Evolutionary conservation across 2,113 vertebrate genomes (phyloP), one percentile per base, ranked within the genome.

Genomic region (Muscicapa adusta): DNA sequence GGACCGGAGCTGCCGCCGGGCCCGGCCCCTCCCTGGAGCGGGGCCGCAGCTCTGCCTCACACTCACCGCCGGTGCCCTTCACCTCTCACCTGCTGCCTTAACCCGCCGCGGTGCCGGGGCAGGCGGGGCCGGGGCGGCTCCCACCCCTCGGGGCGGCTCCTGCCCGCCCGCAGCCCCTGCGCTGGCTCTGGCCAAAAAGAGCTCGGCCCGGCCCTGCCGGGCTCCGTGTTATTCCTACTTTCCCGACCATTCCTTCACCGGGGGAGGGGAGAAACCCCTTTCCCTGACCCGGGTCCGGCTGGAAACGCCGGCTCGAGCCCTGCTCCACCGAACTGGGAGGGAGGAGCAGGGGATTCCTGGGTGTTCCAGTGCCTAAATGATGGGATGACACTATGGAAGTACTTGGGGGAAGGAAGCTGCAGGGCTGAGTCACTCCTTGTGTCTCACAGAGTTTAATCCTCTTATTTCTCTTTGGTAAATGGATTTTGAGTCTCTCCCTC

Each of bases 11-110:
- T 45, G 43, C 54, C 2, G 11, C 62, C 53, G 20, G 72, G 72
- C 80, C n/a, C 48, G 3, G 50, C 48, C 84, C 84, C 34, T 15
- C 3, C 43, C 43, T 2, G 57, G 18, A 16, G 76, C 33, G 77
- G 70, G 71, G 77, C 87, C 25, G 66, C 65, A 70, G 73, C 65
- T 79, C 79, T 34, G 2, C 75, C 74, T 74, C 86, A 11, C 62
- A 1, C 62, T 86, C 95, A 13, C 65, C 36, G 12, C 13, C 2
- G 76, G 84, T 45, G 85, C 85, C 85, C 78, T 88, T 65, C 73
- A 86, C 88, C 90, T 95, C 65, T 92, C 83, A 95, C 95, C 94
- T 8, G 20, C 95, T 96, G 95, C 95, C 95, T 96, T 96, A 95
- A 95, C 2, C 71, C 80, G n/a, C 78, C 2, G 22, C 11, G 19